Evolutionary conservation across 2,888 invertebrate genomes (phyloP).

Genomic region (Temnothorax unifasciatus): DNA sequence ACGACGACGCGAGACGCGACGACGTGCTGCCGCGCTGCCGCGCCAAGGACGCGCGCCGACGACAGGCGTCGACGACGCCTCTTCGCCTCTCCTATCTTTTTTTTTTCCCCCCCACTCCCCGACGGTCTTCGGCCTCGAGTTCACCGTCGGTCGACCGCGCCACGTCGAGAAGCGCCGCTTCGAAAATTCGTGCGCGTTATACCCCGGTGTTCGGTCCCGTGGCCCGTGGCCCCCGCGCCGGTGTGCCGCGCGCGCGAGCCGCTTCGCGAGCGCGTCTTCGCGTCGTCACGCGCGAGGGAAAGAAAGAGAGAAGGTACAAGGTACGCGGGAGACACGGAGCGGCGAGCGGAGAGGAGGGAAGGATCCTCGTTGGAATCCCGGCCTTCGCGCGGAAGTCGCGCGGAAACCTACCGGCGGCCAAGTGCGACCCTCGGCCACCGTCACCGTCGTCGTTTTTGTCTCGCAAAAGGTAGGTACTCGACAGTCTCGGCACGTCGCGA

Average conservation of each 20-base stretch:
- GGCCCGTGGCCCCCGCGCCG: too few species aligned
- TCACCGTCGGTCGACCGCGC: slow-evolving; percentile 65
- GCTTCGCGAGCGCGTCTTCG: background rate
- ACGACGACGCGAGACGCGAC: background rate
- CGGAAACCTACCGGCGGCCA: slow-evolving; percentile 23
- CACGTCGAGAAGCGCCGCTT: slow-evolving; percentile 39
- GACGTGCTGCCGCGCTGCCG: background rate
- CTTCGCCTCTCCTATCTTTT: background rate
- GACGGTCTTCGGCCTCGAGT: background rate
- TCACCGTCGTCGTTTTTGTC: slow-evolving; percentile 60
- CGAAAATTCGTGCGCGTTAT: slow-evolving; percentile 57
- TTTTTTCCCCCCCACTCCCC: slow-evolving; percentile 18
- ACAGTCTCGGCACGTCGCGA: too few species aligned
- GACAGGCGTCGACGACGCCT: slow-evolving; percentile 68
- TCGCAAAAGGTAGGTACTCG: slow-evolving; percentile 57
- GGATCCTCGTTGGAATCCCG: background rate
- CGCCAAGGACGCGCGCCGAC: slow-evolving; percentile 72
- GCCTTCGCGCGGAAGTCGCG: slow-evolving; percentile 38
- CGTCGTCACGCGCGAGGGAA: background rate
- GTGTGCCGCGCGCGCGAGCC: background rate
- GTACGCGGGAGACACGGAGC: background rate
- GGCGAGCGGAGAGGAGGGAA: background rate
- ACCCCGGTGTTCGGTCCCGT: too few species aligned
- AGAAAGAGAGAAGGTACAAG: background rate
- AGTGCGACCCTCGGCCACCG: slow-evolving; percentile 28